A percentile compares a stretch with the other conserved stretches of the same genome.
Conservation (phyloP, 2,797 vertebrate species). For the Sitta carolinensis region DNA sequence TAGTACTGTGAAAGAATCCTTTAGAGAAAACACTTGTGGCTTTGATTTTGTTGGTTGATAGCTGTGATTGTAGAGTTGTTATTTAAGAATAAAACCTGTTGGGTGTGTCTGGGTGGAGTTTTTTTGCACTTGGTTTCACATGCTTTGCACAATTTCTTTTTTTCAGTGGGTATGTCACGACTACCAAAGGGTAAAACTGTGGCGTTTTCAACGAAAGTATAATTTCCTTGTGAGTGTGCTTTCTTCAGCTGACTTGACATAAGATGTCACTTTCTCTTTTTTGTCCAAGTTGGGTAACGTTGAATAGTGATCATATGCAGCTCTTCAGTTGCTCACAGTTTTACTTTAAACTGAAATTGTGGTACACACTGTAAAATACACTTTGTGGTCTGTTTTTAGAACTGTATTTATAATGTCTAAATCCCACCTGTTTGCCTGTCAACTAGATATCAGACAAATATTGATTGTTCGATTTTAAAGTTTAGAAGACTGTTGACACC, state of each 20-base stretch:
- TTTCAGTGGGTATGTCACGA: conserved; percentile 57
- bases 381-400: conserved; percentile 53
- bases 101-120: conserved; percentile 55
- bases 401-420: conserved; percentile 51
- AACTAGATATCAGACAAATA: conserved; percentile 26
- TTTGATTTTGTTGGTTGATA: conserved; percentile 57
- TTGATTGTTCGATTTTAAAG: neutral
- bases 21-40: conserved; percentile 59
- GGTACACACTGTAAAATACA: conserved; percentile 52
- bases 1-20: conserved; percentile 68
- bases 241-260: conserved; percentile 37
- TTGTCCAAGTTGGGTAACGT: neutral
- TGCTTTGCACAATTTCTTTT: conserved; percentile 70
- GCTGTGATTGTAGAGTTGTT: conserved; percentile 63
- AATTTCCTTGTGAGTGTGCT: conserved; percentile 49
- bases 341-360: conserved; percentile 27
- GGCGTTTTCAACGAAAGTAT: conserved; percentile 32
- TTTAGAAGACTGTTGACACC: conserved; percentile 25
- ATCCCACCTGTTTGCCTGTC: conserved; percentile 42
- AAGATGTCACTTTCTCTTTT: conserved; percentile 16
- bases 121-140: conserved; percentile 68
- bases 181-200: conserved; percentile 70
- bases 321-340: conserved; percentile 27
- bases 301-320: conserved; percentile 18
- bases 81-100: conserved; percentile 55